A percentile compares a stretch with the other conserved stretches of the same genome.
Conservation (phyloP, 2,797 vertebrate genomes). For the Aselliscus stoliczkanus region DNA sequence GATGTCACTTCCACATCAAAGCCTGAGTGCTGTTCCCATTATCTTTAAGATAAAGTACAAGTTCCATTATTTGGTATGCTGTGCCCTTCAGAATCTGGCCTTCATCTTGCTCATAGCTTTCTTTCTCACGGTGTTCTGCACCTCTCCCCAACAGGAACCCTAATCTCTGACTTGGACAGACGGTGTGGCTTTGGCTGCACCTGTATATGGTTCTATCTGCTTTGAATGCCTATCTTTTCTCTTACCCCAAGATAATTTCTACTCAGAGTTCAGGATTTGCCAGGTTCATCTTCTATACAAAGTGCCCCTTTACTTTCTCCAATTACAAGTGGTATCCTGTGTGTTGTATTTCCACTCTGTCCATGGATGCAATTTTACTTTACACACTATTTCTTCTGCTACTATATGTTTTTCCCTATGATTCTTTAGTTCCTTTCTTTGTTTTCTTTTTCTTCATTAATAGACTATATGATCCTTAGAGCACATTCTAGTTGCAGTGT, state of each 20-base stretch:
- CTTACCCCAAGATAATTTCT: background rate
- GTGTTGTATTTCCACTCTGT: background rate
- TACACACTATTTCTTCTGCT: background rate
- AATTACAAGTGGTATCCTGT: background rate
- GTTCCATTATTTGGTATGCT: no score
- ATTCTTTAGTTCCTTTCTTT: background rate
- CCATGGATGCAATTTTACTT: background rate
- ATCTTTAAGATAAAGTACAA: background rate
- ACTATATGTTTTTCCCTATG: background rate
- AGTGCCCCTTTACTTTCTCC: background rate
- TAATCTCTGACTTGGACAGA: background rate
- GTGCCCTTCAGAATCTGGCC: background rate
- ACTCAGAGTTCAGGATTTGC: background rate
- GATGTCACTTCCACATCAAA: background rate
- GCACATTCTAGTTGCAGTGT: background rate
- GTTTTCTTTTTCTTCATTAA: background rate
- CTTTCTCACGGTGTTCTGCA: background rate
- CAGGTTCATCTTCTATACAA: background rate
- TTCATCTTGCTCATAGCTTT: background rate
- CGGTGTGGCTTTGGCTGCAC: background rate
- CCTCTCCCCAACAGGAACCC: background rate
- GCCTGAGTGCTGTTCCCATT: background rate
- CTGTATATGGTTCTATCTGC: background rate
- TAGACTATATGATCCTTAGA: background rate
- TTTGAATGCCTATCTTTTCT: background rate